A percentile compares a stretch with the other conserved stretches of the same genome.
These are phyloP conservation scores for Takifugu bimaculatus DNA, from an alignment of 2,113 vertebrate species.

Conservation along the genomic window DNA sequence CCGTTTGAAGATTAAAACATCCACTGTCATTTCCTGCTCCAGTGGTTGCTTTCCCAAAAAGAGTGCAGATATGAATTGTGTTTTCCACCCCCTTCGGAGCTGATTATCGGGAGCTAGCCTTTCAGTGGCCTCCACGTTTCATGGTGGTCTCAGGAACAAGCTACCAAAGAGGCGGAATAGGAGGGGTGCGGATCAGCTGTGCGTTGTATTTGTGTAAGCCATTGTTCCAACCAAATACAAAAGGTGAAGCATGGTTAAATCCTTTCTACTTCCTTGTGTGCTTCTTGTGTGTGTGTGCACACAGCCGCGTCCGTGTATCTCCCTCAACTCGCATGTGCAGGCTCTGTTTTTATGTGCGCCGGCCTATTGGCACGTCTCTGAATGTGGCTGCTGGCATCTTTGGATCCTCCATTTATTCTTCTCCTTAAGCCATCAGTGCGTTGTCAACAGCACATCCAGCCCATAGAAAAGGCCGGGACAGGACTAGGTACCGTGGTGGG, in stretches of 20 bases:
- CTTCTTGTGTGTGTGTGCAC: slow-evolving; percentile 50
- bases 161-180: slow-evolving; percentile 81
- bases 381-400: slow-evolving; percentile 62
- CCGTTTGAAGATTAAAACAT: slow-evolving; percentile 91
- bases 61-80: slow-evolving; percentile 85
- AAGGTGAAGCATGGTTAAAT: slow-evolving; percentile 97
- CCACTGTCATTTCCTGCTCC: slow-evolving; percentile 90
- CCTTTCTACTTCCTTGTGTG: slow-evolving; percentile 80
- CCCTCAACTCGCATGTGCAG: slow-evolving; percentile 25
- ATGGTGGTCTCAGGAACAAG: slow-evolving; percentile 90
- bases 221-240: slow-evolving; percentile 90
- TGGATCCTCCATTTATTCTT: slow-evolving; percentile 69
- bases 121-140: slow-evolving; percentile 84
- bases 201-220: slow-evolving; percentile 85
- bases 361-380: slow-evolving; percentile 34
- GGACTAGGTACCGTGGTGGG: slow-evolving; percentile 82
- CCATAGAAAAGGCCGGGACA: slow-evolving; percentile 72
- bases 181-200: slow-evolving; percentile 80
- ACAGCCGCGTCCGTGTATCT: slow-evolving; percentile 31
- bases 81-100: slow-evolving; percentile 80
- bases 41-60: slow-evolving; percentile 72
- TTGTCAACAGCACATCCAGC: slow-evolving; percentile 85
- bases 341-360: slow-evolving; percentile 39
- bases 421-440: slow-evolving; percentile 73
- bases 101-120: slow-evolving; percentile 84